phyloP scores from a whole-genome alignment of 2,888 invertebrate genomes.

The Thecocarcelia acutangulata region DNA sequence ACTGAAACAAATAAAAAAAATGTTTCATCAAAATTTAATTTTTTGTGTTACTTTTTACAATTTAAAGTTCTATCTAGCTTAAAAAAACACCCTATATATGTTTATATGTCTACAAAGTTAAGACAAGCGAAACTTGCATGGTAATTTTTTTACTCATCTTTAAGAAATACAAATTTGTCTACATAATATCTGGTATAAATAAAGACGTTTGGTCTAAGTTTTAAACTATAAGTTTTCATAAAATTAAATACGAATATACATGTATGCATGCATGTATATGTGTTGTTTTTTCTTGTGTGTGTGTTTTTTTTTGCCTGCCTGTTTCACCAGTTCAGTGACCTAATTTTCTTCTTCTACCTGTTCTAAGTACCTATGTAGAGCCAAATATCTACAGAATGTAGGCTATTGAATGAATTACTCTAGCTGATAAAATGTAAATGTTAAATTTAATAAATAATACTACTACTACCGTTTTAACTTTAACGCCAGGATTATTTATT shows the following conservation, averaged over 20 bases:
- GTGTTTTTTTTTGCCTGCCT: neutral
- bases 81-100: too few species aligned
- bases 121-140: too few species aligned
- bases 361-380: neutral
- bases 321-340: neutral
- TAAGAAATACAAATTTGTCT: too few species aligned
- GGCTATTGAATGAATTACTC: slow-evolving; percentile 5
- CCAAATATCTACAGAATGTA: slow-evolving; percentile 2
- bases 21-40: too few species aligned
- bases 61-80: too few species aligned
- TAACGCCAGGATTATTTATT: slow-evolving; percentile 27
- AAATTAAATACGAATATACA: neutral
- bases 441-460: neutral
- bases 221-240: neutral
- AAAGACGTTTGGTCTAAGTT: too few species aligned
- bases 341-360: neutral
- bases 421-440: neutral
- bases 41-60: too few species aligned
- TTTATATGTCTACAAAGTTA: too few species aligned
- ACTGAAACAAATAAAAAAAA: too few species aligned
- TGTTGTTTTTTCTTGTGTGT: too few species aligned
- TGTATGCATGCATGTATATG: neutral
- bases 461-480: slow-evolving; percentile 7
- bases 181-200: too few species aligned
- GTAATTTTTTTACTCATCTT: too few species aligned